Percentiles rank a stretch among this genome's conserved stretches.
Evolutionary conservation across 2,888 invertebrate genomes (phyloP).

Genomic region (Parochlus steinenii): DNA sequence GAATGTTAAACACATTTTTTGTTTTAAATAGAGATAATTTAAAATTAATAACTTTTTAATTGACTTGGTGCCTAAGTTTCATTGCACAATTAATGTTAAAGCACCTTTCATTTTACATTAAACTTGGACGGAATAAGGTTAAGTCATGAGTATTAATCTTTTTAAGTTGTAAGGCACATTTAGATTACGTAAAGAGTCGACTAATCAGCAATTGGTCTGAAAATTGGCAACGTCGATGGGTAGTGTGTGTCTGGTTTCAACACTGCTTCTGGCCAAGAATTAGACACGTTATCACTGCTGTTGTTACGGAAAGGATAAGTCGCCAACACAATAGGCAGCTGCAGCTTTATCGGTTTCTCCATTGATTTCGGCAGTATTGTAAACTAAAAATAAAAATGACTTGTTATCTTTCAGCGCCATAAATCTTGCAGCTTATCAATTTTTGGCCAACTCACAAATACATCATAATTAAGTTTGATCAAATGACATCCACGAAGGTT

Average conservation of each 20-base stretch:
- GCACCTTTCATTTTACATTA: too few relatives aligned
- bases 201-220: conserved; percentile 44
- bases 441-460: conserved; percentile 51
- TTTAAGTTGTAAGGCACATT: too few relatives aligned
- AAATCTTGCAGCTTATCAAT: too few relatives aligned
- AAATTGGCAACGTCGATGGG: conserved; percentile 79
- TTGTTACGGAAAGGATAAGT: conserved; percentile 70
- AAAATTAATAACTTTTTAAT: too few relatives aligned
- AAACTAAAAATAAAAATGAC: conserved; percentile 41
- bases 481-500: conserved; percentile 86
- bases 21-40: too few relatives aligned
- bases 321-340: conserved; percentile 79
- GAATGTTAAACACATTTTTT: too few relatives aligned
- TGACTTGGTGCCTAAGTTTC: too few relatives aligned
- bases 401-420: too few relatives aligned
- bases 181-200: too few relatives aligned
- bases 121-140: too few relatives aligned
- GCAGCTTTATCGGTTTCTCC: conserved; percentile 81
- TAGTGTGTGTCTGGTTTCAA: conserved; percentile 77
- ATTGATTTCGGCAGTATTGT: conserved; percentile 80
- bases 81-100: too few relatives aligned
- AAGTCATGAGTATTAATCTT: too few relatives aligned
- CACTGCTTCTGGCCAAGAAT: conserved; percentile 38
- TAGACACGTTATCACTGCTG: conserved; percentile 41
- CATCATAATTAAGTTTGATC: conserved; percentile 84